Evolutionary conservation across 2,113 vertebrate species (phyloP), one percentile per base, ranked within the genome.

Genomic region (Paradoxurus hermaphroditus): DNA sequence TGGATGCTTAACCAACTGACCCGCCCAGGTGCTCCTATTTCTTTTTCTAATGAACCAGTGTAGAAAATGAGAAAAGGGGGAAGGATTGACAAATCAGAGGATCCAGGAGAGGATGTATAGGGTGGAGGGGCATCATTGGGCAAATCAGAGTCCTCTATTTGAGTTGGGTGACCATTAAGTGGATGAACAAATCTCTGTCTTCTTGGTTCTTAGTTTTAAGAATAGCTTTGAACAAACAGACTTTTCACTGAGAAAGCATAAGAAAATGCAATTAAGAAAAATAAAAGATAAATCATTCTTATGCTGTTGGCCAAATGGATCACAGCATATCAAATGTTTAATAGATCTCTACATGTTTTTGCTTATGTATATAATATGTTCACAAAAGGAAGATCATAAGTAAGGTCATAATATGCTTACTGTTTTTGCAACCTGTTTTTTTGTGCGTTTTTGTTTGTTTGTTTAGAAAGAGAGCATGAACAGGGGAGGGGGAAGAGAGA

Each of bases 41-140:
- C 27, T 46, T 92, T 68, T 72, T 11, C 73, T 86, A 19, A 87
- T 12, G 53, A 88, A 72, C 5, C 63, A 67, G 3, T 34, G 12
- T 65, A 27, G 51, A 78, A 27, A 51, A 6, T 6, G 5, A 59
- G 41, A 8, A 21, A 79, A 16, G 31, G 18, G 36, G 36, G 9
- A 65, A 4, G 1, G 15, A 44, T 4, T 39, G 46, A 18, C 5
- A 65, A 70, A 78, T 29, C 19, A 34, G 19, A n/a, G 31, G 21
- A 51, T 4, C 25, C 16, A 62, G n/a, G 85, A 72, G 39, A 75
- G 67, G 8, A 39, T 83, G 3, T 78, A 36, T 31, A 6, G 8
- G 34, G 29, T 1, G 1, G 15, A n/a, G 1, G 12, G 53, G 34
- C 0, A 16, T 13, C 46, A 27, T 0, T 36, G 7, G 34, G 36